Evolutionary conservation across 2,113 vertebrate species (phyloP), one percentile per base, ranked within the genome.

Genomic region (Hypocryptadius cinnamomeus): DNA sequence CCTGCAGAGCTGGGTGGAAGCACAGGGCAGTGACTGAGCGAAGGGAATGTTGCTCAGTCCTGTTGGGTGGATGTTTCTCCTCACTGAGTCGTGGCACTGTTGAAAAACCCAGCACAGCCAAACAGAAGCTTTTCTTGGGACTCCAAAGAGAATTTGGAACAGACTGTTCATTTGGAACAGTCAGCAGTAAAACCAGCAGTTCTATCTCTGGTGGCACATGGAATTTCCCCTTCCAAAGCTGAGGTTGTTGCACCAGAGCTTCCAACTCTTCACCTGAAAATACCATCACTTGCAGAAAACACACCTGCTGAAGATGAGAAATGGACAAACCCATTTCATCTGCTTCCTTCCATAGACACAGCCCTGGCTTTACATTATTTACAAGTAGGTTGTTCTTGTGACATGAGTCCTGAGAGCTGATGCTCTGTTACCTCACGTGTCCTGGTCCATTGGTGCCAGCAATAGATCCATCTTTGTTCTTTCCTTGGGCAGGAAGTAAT

Each of bases 21-120:
- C 33, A 12, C 40, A 9, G 15, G 37, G 24, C 80, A 47, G 59
- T 7, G 27, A 3, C 31, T 21, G 71, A 44, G 24, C 45, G 28
- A 20, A 6, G 19, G 40, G 37, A 81, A 4, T 9, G 4, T 21
- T 18, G 27, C 5, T 45, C 8, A 47, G 30, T 21, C 35, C 42
- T 20, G 21, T 8, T 35, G 30, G 19, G 42, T 11, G 31, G 54
- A 9, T 13, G 12, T 5, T 88, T 47, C 11, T 22, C 30, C 65
- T 27, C 1, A 2, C 68, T 48, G 54, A 15, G 22, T 48, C 0
- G 0, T 44, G 65, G 27, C 39, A 11, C 57, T 69, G 27, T 1
- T 73, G 37, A 14, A 92, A 85, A 65, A 39, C 17, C 25, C 71
- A 56, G 2, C 9, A 20, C 35, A 54, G 42, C 30, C 42, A 63